phyloP scores from a whole-genome alignment of 2,797 vertebrate species.

The Eupleurogrammus muticus region DNA sequence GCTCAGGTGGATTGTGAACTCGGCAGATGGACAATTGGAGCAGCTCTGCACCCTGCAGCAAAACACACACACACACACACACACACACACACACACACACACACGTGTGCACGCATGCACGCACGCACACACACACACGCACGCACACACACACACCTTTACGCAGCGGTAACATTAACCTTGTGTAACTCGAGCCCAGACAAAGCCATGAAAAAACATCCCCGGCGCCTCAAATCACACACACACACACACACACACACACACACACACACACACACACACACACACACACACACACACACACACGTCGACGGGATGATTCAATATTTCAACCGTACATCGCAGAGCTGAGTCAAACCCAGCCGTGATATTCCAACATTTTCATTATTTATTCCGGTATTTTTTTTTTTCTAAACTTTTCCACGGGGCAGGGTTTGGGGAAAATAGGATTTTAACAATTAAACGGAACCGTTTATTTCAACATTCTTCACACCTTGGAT shows the following conservation, averaged over 20 bases:
- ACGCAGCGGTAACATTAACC: conserved; percentile 74
- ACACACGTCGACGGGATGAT: background rate
- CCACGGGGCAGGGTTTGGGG: too few relatives aligned
- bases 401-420: too few relatives aligned
- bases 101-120: conserved; percentile 28
- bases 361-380: too few relatives aligned
- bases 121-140: conserved; percentile 27
- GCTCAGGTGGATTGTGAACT: conserved; percentile 82
- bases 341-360: too few relatives aligned
- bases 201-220: conserved; percentile 53
- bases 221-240: conserved; percentile 66
- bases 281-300: too few relatives aligned
- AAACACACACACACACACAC: conserved; percentile 39
- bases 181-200: conserved; percentile 66
- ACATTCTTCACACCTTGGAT: too few relatives aligned
- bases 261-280: too few relatives aligned
- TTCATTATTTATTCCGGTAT: too few relatives aligned
- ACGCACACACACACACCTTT: conserved; percentile 29
- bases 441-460: too few relatives aligned
- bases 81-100: conserved; percentile 31
- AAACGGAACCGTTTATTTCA: too few relatives aligned
- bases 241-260: conserved; percentile 60
- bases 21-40: conserved; percentile 84
- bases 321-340: conserved; percentile 66
- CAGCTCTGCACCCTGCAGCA: conserved; percentile 81